phyloP scores from a whole-genome alignment of 2,113 vertebrate genomes.

The Alaudala cheleensis region DNA sequence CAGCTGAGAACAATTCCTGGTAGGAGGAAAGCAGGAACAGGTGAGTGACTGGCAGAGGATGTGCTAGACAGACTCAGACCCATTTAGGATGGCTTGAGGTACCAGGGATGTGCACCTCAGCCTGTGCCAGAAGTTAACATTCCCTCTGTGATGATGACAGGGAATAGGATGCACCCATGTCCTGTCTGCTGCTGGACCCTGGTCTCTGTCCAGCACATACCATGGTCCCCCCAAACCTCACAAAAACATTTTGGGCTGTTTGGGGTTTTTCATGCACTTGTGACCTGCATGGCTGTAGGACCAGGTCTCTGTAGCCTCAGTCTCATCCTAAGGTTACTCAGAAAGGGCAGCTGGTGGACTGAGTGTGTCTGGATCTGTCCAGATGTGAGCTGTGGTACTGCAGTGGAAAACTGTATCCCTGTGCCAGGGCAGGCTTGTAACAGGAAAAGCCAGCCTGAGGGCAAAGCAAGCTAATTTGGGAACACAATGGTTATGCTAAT shows the following conservation, averaged over 20 bases:
- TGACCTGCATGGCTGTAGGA: not conserved
- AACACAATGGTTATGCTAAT: constrained; percentile 40
- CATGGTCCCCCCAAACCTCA: not conserved
- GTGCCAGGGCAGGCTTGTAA: not conserved
- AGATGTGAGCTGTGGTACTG: not conserved
- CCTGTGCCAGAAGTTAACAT: not conserved
- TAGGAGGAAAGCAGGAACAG: not conserved
- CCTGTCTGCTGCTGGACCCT: not conserved
- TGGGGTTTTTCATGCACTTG: not conserved
- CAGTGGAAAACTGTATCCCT: not conserved
- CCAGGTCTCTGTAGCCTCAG: not conserved
- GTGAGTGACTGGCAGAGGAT: not conserved
- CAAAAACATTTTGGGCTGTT: not conserved
- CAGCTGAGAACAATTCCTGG: not conserved
- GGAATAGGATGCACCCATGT: not conserved
- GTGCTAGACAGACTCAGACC: not conserved
- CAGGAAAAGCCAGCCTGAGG: constrained; percentile 35
- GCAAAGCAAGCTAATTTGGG: constrained; percentile 15
- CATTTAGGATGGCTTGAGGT: not conserved
- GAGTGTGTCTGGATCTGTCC: not conserved
- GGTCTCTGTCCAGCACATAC: not conserved
- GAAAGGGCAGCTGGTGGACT: not conserved
- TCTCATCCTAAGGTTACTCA: not conserved
- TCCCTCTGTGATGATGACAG: rapidly evolving
- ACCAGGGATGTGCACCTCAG: not conserved